Percentiles rank a stretch among this genome's conserved stretches.
These are phyloP conservation scores for Pantala flavescens DNA, from an alignment of 1,140 invertebrate genomes.

Conservation along the genomic window DNA sequence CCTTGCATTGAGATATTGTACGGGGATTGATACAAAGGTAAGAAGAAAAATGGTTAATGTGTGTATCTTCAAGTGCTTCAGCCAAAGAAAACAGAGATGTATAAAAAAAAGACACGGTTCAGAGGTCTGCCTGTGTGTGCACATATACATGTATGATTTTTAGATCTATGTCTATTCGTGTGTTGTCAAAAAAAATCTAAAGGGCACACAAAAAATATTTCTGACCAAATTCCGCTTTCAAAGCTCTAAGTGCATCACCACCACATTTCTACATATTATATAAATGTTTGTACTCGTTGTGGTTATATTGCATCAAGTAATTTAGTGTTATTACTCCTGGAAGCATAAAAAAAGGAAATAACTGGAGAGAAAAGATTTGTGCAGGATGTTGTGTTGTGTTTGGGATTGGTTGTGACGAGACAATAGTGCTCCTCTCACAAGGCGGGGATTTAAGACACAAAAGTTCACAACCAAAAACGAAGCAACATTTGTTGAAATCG, in stretches of 20 bases:
- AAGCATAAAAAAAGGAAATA: background rate
- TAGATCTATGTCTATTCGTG: background rate
- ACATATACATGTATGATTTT: background rate
- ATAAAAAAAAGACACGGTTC: background rate
- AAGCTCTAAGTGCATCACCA: conserved; percentile 1
- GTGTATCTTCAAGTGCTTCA: background rate
- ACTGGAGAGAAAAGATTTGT: background rate
- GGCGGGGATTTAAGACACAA: background rate
- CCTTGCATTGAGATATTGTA: background rate
- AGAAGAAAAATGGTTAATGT: background rate
- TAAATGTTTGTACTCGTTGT: conserved; percentile 10
- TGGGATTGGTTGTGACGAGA: background rate
- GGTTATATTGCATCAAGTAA: conserved; percentile 2
- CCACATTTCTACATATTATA: background rate
- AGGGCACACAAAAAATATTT: background rate
- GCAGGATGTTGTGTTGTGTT: background rate
- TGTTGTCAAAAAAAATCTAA: too few species aligned
- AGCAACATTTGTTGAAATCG: background rate
- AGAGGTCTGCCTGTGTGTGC: background rate
- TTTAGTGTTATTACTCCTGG: background rate
- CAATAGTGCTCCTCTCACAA: background rate
- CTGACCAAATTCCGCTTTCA: background rate
- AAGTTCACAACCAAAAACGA: background rate
- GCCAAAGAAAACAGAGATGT: background rate
- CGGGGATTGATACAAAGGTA: background rate